Evolutionary conservation across 2,113 vertebrate genomes (phyloP).

Genomic region (Herpailurus yagouaroundi): DNA sequence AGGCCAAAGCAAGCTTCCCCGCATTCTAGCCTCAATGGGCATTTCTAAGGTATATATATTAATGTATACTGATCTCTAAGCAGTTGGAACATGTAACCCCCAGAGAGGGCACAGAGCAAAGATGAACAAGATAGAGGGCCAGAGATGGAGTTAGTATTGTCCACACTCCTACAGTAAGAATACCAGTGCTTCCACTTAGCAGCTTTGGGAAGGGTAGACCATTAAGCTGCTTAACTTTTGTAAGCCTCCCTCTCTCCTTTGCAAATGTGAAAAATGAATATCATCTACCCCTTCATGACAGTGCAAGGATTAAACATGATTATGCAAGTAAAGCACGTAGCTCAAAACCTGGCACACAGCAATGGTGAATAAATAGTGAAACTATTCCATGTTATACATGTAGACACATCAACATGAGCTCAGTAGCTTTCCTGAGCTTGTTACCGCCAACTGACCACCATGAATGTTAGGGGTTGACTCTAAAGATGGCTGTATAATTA

Average conservation of each 20-base stretch:
- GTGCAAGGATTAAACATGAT: not conserved
- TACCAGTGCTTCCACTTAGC: not conserved
- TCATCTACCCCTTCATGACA: not conserved
- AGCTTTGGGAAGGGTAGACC: not conserved
- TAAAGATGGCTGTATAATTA: not conserved
- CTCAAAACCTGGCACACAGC: not conserved
- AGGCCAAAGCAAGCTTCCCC: not conserved
- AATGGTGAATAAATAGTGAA: not conserved
- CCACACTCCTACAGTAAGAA: not conserved
- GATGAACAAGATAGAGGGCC: not conserved
- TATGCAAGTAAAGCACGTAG: not conserved
- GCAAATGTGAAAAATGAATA: not conserved
- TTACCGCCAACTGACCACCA: not conserved
- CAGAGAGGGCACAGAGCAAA: not conserved
- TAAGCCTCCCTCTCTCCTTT: not conserved
- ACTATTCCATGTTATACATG: not conserved
- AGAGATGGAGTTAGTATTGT: not conserved
- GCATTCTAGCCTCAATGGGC: not conserved
- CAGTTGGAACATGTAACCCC: not conserved
- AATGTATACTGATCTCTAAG: not conserved
- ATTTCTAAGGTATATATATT: not conserved
- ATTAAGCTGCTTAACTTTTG: not conserved
- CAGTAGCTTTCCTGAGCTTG: not conserved
- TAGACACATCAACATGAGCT: not conserved
- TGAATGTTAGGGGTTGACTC: not conserved